Base-by-base conservation (phyloP, 2,797 vertebrate genomes). In the Sebastes iracundus region DNA sequence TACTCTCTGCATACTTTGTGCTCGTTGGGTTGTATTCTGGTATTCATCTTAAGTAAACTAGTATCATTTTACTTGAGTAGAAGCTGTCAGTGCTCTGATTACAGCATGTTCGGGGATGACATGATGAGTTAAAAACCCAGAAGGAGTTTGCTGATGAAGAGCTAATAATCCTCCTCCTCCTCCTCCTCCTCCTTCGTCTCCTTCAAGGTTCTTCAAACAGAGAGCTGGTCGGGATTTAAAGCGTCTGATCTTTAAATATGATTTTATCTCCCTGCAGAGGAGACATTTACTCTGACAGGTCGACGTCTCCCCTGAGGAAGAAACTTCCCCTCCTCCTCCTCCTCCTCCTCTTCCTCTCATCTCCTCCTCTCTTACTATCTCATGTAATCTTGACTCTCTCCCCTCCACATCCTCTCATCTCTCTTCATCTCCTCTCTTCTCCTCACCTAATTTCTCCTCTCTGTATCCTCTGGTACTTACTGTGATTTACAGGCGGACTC, bases 281-380 rank as follows among this genome's bases (percentile, higher is more conserved):
- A 90, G 86, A 91, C 87, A 89, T 91, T 90, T 91, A 87, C 84
- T 89, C 81, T 88, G 83, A 83, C 87, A 87, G 88, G 84, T 86
- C 86, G 7, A 77, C 69, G 23, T 75, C 64, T 90, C 84, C 81
- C 84, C 53, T 22, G 82, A 76, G 85, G 78, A 82, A 61, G 69
- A 80, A 62, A 30, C 79, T 42, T 42, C 58, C 53, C 70, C 10
- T 49, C 72, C 46, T 58, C 30, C 30, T 67, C 72, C n/a, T 62
- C 60, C 75, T 59, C 62, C 71, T 61, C 58, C 78, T 14, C 75
- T 11, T 66, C 30, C 59, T 58, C 73, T 79, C 64, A 32, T 63
- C 28, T n/a, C 67, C 14, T 55, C 22, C 13, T 65, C 38, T 1
- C 12, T 7, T 42, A 42, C 38, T 16, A 42, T 16, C 38, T 16